Base-by-base conservation (phyloP, 2,888 invertebrate genomes). In the Drosophila demipolita region DNA sequence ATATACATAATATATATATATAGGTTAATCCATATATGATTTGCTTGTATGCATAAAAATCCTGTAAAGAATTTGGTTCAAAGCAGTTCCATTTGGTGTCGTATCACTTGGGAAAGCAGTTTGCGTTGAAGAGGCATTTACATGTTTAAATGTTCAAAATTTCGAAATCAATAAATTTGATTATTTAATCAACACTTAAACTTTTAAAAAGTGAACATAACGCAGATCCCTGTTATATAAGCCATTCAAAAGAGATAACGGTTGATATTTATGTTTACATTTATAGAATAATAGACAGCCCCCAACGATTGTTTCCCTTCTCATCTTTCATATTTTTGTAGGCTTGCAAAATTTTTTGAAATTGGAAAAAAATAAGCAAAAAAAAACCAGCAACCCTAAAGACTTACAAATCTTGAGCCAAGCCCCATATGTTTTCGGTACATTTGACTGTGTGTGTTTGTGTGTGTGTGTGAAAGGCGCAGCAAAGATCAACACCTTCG, bases 391-490 rank as follows among this genome's bases (percentile, higher is more conserved):
- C 59, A 38, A 64, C 52, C 67, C 63, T 60, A 49, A n/a, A 66
- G 65, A 75, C 50, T 45, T 59, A 69, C 66, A 71, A 70, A 76
- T 71, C 62, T 57, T 60, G 40, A 35, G 77, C 72, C 77, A 72
- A 76, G 75, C 77, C 75, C 57, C 55, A 12, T 59, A 50, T 55
- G 63, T 75, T 75, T 75, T 75, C 74, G 74, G 69, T 48, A 52
- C 45, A 71, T 35, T 38, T 55, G 48, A n/a, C 9, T 36, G 12
- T 40, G 6, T 26, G 29, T 49, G 23, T 42, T 35, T 54, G 54
- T 45, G 50, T 54, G 32, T 40, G 60, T 71, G 55, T 66, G 58
- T 36, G 45, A 66, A 70, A 69, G 75, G 75, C 40, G 75, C 75
- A 75, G 76, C 64, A 38, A 53, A 23, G 57, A 58, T 75, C 49